Evolutionary conservation across 2,113 vertebrate species (phyloP), one percentile per base, ranked within the genome.

Genomic region (Aleadryas rufinucha): DNA sequence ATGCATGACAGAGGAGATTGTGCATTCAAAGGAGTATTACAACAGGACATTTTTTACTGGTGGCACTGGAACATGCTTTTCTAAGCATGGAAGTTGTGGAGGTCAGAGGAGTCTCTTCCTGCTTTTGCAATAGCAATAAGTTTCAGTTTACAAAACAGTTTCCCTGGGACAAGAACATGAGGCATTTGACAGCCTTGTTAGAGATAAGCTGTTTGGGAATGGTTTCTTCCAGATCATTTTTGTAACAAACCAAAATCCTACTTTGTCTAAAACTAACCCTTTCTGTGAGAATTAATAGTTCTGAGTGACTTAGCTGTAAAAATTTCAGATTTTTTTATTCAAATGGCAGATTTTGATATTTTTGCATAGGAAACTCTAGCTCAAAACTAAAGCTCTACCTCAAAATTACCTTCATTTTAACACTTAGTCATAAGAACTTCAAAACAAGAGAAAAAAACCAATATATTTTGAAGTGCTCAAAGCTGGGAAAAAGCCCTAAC

Each of bases 101-200:
- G 54, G 78, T 93, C 87, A 90, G 30, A 54, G 41, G 30, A 87
- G 10, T 45, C 19, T 92, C 68, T 80, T 96, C 93, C 93, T 96
- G 84, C 74, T 95, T 88, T 80, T 66, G 68, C 87, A 96, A 89
- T 37, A 91, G 70, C 74, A 87, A 1, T 54, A 47, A 70, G 39
- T 86, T 91, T 96, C 79, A 70, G 82, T 95, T 96, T 93, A 93
- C 87, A 70, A 87, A 97, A 83, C 54, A 66, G 63, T 83, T 84
- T 94, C 75, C 45, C 78, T 85, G 66, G 69, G 78, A 85, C 44
- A 65, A 3, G 0, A 76, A 31, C 82, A 68, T 31, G 53, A 75
- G 85, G 20, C 70, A 16, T 91, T 85, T 83, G 53, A 91, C 44
- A 85, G 53, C 49, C 75, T 69, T 54, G 41, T 57, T 90, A 77